Conservation (phyloP, 2,113 vertebrate species). For the Proteles cristata region DNA sequence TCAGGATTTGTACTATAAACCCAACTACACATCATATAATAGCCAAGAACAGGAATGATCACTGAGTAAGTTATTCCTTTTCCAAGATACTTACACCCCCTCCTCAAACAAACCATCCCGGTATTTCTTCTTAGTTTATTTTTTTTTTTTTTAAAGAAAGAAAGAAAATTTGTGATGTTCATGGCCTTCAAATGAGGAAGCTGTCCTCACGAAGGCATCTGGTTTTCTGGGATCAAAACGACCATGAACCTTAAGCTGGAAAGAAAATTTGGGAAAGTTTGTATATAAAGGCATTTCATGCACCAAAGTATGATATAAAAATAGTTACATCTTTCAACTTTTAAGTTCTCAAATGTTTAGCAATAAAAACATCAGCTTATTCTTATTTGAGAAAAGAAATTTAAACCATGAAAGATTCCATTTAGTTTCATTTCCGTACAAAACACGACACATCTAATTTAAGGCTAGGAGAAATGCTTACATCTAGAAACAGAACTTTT, state of each 20-base stretch:
- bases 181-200: slow-evolving; percentile 65
- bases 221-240: slow-evolving; percentile 76
- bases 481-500: slow-evolving; percentile 4
- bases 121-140: slow-evolving; percentile 48
- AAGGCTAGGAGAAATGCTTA: slow-evolving; percentile 55
- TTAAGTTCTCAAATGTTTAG: slow-evolving; percentile 63
- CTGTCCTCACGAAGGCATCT: slow-evolving; percentile 73
- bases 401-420: slow-evolving; percentile 62
- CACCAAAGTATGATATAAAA: slow-evolving; percentile 68
- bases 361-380: slow-evolving; percentile 65
- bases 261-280: slow-evolving; percentile 66
- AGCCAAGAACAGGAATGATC: slow-evolving; percentile 37
- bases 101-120: slow-evolving; percentile 31
- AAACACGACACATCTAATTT: slow-evolving; percentile 56
- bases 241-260: slow-evolving; percentile 66
- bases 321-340: slow-evolving; percentile 73
- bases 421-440: slow-evolving; percentile 48
- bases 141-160: neutral
- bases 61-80: slow-evolving; percentile 25
- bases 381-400: slow-evolving; percentile 62
- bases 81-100: neutral
- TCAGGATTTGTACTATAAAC: slow-evolving; percentile 29
- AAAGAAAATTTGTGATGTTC: slow-evolving; percentile 64
- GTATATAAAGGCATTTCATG: slow-evolving; percentile 70
- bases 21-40: neutral